Evolutionary conservation across 2,797 vertebrate species (phyloP).

Genomic region (Phrynocephalus forsythii): DNA sequence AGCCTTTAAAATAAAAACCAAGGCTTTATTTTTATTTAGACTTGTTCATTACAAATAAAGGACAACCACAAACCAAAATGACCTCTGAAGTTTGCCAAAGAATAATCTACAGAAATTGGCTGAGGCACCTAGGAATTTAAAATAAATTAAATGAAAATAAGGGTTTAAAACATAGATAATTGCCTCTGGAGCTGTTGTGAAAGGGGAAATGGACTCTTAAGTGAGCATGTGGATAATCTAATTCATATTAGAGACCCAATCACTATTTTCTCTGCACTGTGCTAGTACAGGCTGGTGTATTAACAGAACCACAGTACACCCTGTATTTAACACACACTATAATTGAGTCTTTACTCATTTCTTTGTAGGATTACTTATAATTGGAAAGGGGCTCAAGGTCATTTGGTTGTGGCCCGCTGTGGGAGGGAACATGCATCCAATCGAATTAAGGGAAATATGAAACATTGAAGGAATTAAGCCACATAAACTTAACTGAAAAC

Average conservation of each 20-base stretch:
- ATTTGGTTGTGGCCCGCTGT: constrained; percentile 38
- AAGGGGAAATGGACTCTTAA: constrained; percentile 6
- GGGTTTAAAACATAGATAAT: constrained; percentile 24
- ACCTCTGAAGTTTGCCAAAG: constrained; percentile 29
- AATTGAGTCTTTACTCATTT: constrained; percentile 63
- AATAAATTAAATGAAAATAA: constrained; percentile 42
- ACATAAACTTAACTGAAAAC: constrained; percentile 58
- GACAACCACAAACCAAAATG: constrained; percentile 23
- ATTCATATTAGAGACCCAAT: constrained; percentile 39
- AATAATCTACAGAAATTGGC: constrained; percentile 31
- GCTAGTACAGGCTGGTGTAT: constrained; percentile 14
- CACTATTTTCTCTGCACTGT: constrained; percentile 34
- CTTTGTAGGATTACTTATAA: constrained; percentile 62
- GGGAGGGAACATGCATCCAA: constrained; percentile 17
- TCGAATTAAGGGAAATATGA: constrained; percentile 62
- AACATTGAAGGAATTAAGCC: constrained; percentile 54
- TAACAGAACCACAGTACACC: constrained; percentile 16
- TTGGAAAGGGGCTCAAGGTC: constrained; percentile 39
- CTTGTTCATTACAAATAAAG: not conserved
- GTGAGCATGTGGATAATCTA: constrained; percentile 48
- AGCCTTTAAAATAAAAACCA: constrained; percentile 13
- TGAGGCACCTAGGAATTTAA: constrained; percentile 25
- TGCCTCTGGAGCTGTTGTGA: constrained; percentile 19
- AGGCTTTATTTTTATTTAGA: constrained; percentile 25
- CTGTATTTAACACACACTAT: constrained; percentile 52